Conservation (phyloP, 2,888 invertebrate species). For the Venusia cambrica region DNA sequence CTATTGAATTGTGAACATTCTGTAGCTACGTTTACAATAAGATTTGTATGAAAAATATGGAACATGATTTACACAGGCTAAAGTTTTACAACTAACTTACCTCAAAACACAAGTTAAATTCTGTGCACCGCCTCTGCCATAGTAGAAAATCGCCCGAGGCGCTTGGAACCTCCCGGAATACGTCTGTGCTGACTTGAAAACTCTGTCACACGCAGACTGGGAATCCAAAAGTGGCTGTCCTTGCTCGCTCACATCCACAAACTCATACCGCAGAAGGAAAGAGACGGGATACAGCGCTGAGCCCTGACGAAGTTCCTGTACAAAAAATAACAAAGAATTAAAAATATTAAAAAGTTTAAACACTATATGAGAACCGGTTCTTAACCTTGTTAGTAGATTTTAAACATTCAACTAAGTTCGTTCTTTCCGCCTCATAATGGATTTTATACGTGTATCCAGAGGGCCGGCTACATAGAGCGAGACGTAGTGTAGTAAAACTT, state of each 20-base stretch:
- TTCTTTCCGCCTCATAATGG: conserved; percentile 21
- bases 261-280: conserved; percentile 90
- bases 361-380: conserved; percentile 12
- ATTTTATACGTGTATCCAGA: conserved; percentile 29
- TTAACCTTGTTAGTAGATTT: conserved; percentile 18
- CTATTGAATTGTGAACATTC: too few relatives aligned
- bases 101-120: conserved; percentile 88
- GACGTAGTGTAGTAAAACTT: conserved; percentile 61
- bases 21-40: too few relatives aligned
- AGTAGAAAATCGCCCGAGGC: conserved; percentile 90
- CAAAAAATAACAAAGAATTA: conserved; percentile 20
- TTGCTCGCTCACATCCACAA: conserved; percentile 87
- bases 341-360: conserved; percentile 9
- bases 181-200: conserved; percentile 78
- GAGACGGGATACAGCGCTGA: conserved; percentile 89
- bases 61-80: too few relatives aligned
- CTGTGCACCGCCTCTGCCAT: conserved; percentile 89
- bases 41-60: too few relatives aligned
- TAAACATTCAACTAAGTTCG: conserved; percentile 13
- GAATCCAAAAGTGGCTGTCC: conserved; percentile 81
- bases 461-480: conserved; percentile 42
- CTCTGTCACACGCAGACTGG: conserved; percentile 83
- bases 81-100: too few relatives aligned
- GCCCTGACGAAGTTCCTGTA: conserved; percentile 85
- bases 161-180: conserved; percentile 85